Base-by-base conservation (phyloP, 1,140 invertebrate genomes). In the Anastatus disparis region DNA sequence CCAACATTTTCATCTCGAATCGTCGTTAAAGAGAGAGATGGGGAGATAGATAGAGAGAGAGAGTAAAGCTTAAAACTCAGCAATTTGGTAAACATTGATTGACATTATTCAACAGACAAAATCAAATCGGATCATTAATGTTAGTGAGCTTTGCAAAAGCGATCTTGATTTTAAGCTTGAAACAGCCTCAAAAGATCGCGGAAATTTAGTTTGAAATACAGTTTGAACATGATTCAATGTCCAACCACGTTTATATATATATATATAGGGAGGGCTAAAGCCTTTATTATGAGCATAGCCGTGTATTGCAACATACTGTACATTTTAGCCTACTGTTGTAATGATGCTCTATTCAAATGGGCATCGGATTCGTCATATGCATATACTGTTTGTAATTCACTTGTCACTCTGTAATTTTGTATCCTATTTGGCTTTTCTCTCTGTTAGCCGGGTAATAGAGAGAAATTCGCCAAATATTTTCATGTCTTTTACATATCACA, bases 41-140 rank as follows among this genome's bases (percentile, higher is more conserved):
- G n/a, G n/a, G n/a, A n/a, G n/a, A n/a, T n/a, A n/a, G n/a, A n/a
- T n/a, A n/a, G n/a, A n/a, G n/a, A n/a, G n/a, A n/a, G n/a, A n/a
- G n/a, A n/a, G n/a, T n/a, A n/a, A n/a, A n/a, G n/a, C n/a, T n/a
- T n/a, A n/a, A n/a, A n/a, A n/a, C n/a, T n/a, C n/a, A n/a, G n/a
- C n/a, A n/a, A n/a, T n/a, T n/a, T n/a, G n/a, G n/a, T n/a, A 35
- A 35, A 35, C 1, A 3, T 48, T 66, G 31, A 58, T 53, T 17
- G 56, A 69, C 56, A 61, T 69, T 61, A 52, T 69, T 61, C 44
- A 53, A 9, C 12, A n/a, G 15, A 1, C 10, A 69, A 56, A 56
- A 61, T 69, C 17, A 27, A 38, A 26, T 59, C 15, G 40, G 17
- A n/a, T 42, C 22, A 66, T 66, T 55, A 66, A 55, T 50, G 38